Evolutionary conservation across 2,113 vertebrate genomes (phyloP).

Genomic region (Cottus gobio): DNA sequence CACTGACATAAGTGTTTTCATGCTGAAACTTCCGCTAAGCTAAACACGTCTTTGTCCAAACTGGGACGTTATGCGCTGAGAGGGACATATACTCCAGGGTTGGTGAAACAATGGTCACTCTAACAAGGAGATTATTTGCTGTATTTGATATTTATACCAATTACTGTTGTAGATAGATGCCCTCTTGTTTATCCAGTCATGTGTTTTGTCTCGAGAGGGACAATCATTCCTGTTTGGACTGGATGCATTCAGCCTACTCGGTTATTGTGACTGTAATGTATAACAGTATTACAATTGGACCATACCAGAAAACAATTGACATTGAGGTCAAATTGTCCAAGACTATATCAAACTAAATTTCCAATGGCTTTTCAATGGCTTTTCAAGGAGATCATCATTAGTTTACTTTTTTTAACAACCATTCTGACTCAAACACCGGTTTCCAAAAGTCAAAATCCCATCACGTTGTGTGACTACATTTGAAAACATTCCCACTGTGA

Average conservation of each 20-base stretch:
- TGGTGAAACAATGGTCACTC: conserved; percentile 58
- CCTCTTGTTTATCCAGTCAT: conserved; percentile 57
- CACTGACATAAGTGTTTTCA: conserved; percentile 77
- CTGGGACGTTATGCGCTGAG: conserved; percentile 66
- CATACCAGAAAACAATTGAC: not conserved
- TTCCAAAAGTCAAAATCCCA: not conserved
- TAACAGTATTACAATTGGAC: conserved; percentile 3
- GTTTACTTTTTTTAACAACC: not conserved
- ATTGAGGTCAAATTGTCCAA: conserved; percentile 26
- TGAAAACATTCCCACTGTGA: conserved; percentile 24
- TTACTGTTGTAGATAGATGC: conserved; percentile 50
- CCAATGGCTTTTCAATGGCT: not conserved
- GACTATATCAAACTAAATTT: conserved; percentile 12
- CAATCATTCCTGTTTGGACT: conserved; percentile 49
- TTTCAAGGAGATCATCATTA: conserved; percentile 7
- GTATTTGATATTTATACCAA: conserved; percentile 65
- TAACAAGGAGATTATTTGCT: conserved; percentile 64
- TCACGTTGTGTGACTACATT: conserved; percentile 3
- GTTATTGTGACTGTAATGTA: not conserved
- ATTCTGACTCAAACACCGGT: not conserved
- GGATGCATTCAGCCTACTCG: not conserved
- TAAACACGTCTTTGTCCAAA: conserved; percentile 74
- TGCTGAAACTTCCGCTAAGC: conserved; percentile 75
- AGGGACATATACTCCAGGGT: conserved; percentile 51
- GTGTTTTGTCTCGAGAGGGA: conserved; percentile 48